Base-by-base conservation (phyloP, 2,113 vertebrate genomes). In the Clarias macrocephalus region DNA sequence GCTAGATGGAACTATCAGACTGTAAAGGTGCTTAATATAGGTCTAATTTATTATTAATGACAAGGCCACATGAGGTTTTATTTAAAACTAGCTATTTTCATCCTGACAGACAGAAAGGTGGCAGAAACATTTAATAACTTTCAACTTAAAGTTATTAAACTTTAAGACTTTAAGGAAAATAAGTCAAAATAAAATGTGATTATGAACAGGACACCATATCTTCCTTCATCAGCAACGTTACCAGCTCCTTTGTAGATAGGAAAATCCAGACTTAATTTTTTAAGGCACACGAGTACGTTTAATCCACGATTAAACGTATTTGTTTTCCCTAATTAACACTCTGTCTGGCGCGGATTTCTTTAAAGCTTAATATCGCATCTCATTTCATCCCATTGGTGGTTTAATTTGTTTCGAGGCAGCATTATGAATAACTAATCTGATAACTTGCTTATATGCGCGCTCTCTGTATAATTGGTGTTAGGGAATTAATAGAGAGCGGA, bases 301-400 rank as follows among this genome's bases (percentile, higher is more conserved):
- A 94, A 92, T 91, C 91, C 91, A 92, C 92, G 94, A 95, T 93
- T 93, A 94, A 92, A 91, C 90, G 91, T 92, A 92, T 93, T 92
- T 94, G 93, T 82, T 19, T 82, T 94, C 92, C 92, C 90, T 92
- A 94, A 93, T 93, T 94, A 93, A 95, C 94, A 94, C 94, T 90
- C 92, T 92, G 88, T 86, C 89, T 91, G 79, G 92, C 91, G 92
- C 84, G 92, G 88, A 90, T 93, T 92, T 90, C 92, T 96, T 95
- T 95, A 94, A 95, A 94, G 93, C 95, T 95, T 93, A 92, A 91
- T 91, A 94, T 95, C 92, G 90, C 91, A 88, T 94, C 94, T 93
- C 89, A 90, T 94, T 94, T 95, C 92, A 94, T 95, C 94, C 93
- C 91, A 89, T 89, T 91, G 90, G 93, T 93, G 90, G 92, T 93